Percentiles rank a stretch among this genome's conserved stretches.
phyloP scores from a whole-genome alignment of 1,140 invertebrate species.

The Batillaria attramentaria region DNA sequence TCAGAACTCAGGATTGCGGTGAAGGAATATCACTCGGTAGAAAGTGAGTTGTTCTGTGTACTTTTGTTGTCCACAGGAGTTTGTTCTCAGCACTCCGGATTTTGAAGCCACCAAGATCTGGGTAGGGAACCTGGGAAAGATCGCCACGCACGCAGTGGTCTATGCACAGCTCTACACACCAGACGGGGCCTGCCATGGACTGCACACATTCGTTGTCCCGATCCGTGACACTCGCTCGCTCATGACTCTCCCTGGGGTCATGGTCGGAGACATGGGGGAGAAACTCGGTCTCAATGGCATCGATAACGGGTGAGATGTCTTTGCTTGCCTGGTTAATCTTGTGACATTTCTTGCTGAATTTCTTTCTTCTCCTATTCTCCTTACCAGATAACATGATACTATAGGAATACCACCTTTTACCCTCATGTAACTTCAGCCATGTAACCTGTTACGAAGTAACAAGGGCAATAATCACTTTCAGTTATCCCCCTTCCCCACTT shows the following conservation, averaged over 20 bases:
- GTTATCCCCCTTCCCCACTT: too few relatives aligned
- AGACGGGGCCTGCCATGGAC: slow-evolving; percentile 86
- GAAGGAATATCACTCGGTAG: too few relatives aligned
- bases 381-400: too few relatives aligned
- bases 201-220: slow-evolving; percentile 89
- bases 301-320: slow-evolving; percentile 86
- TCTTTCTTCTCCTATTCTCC: too few relatives aligned
- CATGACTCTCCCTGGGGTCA: slow-evolving; percentile 81
- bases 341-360: too few relatives aligned
- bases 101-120: slow-evolving; percentile 97
- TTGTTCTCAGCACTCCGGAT: slow-evolving; percentile 92
- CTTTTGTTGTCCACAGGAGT: slow-evolving; percentile 77
- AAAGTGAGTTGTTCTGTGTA: too few relatives aligned
- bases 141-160: slow-evolving; percentile 87
- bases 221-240: slow-evolving; percentile 85
- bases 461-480: too few relatives aligned
- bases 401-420: too few relatives aligned
- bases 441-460: too few relatives aligned
- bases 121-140: slow-evolving; percentile 82
- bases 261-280: slow-evolving; percentile 89
- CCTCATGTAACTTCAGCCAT: too few relatives aligned
- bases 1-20: too few relatives aligned
- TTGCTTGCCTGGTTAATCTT: too few relatives aligned
- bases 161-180: slow-evolving; percentile 91
- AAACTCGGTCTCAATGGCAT: slow-evolving; percentile 91